Percentiles rank a stretch among this genome's conserved stretches.
These are phyloP conservation scores for Agrotis ipsilon DNA, from an alignment of 2,888 invertebrate genomes.

Conservation along the genomic window DNA sequence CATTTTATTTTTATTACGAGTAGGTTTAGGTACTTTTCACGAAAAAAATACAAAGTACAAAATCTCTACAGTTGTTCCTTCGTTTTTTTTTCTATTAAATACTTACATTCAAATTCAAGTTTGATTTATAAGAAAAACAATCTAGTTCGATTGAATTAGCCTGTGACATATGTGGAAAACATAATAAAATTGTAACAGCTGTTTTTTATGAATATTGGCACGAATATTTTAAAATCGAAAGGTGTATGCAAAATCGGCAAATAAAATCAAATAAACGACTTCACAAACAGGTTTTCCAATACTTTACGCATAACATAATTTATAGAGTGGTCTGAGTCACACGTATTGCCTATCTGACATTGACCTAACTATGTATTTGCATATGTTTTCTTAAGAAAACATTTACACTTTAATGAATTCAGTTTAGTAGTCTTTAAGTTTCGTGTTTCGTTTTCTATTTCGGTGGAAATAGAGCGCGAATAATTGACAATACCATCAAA, in stretches of 20 bases:
- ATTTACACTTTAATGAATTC: slow-evolving; percentile 31
- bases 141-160: background rate
- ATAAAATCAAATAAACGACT: slow-evolving; percentile 36
- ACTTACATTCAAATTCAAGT: background rate
- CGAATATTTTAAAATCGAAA: slow-evolving; percentile 31
- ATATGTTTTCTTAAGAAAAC: slow-evolving; percentile 49
- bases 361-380: slow-evolving; percentile 48
- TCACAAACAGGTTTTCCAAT: slow-evolving; percentile 49
- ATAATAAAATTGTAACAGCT: slow-evolving; percentile 3
- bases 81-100: too few relatives aligned
- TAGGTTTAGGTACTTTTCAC: too few relatives aligned
- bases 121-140: background rate
- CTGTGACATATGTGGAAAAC: background rate
- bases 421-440: slow-evolving; percentile 13
- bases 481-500: slow-evolving; percentile 38
- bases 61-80: too few relatives aligned
- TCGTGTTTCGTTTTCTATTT: slow-evolving; percentile 41
- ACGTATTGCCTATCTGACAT: slow-evolving; percentile 43
- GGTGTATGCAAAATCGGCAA: slow-evolving; percentile 21
- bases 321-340: slow-evolving; percentile 51
- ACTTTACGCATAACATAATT: slow-evolving; percentile 18
- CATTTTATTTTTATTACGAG: background rate
- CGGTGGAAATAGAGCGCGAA: slow-evolving; percentile 29
- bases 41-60: too few relatives aligned
- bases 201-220: slow-evolving; percentile 5